Evolutionary conservation across 2,113 vertebrate genomes (phyloP).

Genomic region (Camelus bactrianus): DNA sequence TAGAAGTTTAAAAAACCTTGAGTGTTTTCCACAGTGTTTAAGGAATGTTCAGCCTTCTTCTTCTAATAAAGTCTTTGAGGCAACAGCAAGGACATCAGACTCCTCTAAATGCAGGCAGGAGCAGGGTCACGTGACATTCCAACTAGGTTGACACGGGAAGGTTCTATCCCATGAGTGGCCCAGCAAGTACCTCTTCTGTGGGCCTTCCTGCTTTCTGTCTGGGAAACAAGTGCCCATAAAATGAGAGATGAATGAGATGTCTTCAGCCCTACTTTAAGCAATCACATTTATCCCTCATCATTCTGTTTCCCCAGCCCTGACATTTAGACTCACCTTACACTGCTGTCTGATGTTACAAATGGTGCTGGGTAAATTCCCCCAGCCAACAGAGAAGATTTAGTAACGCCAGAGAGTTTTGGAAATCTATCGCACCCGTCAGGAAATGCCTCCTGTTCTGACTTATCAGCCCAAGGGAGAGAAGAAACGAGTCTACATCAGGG

Average conservation of each 20-base stretch:
- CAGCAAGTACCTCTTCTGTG: constrained; percentile 47
- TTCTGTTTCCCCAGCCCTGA: constrained; percentile 66
- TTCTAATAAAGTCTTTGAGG: not conserved
- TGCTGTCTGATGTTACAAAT: constrained; percentile 72
- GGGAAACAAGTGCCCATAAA: constrained; percentile 77
- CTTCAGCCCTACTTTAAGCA: constrained; percentile 63
- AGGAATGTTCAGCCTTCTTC: not conserved
- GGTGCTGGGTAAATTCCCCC: constrained; percentile 64
- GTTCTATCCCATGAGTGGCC: constrained; percentile 7
- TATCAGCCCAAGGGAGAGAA: constrained; percentile 54
- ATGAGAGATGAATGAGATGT: constrained; percentile 81
- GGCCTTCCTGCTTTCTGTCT: constrained; percentile 69
- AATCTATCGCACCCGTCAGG: constrained; percentile 57
- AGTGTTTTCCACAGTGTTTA: not conserved
- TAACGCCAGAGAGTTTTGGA: constrained; percentile 68
- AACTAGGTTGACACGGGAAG: not conserved
- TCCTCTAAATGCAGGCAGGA: not conserved
- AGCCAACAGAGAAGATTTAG: constrained; percentile 67
- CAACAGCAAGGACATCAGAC: not conserved
- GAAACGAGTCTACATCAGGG: not conserved
- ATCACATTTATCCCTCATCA: constrained; percentile 70
- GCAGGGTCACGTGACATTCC: not conserved
- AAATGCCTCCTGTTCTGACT: constrained; percentile 62
- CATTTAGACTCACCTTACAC: constrained; percentile 78
- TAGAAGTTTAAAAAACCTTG: not conserved